Conservation (phyloP, 2,888 invertebrate species). For the Enchytraeus crypticus region DNA sequence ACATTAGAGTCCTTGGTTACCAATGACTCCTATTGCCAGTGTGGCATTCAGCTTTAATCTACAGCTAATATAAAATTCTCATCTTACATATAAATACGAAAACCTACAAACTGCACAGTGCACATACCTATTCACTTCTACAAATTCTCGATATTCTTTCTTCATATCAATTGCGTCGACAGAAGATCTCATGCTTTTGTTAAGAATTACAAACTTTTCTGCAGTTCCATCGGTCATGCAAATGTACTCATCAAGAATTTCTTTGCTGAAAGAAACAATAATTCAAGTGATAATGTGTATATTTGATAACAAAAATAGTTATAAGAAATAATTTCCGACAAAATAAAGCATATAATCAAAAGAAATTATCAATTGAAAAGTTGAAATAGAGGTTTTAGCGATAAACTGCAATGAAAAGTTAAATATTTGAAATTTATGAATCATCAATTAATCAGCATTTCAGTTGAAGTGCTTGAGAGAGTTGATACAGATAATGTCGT, state of each 20-base stretch:
- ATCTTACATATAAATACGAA: not conserved
- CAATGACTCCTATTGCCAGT: not conserved
- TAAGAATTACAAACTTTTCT: slow-evolving; percentile 70
- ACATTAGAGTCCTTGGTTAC: not conserved
- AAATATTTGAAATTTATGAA: too few species aligned
- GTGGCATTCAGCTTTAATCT: not conserved
- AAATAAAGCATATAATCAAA: not conserved
- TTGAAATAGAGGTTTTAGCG: too few species aligned
- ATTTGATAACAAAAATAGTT: not conserved
- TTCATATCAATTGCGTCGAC: slow-evolving; percentile 70
- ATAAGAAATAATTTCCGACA: not conserved
- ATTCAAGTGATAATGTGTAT: not conserved
- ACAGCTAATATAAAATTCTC: not conserved
- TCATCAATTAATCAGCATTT: too few species aligned
- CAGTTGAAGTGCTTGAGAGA: too few species aligned
- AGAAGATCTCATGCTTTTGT: slow-evolving; percentile 65
- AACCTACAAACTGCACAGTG: not conserved
- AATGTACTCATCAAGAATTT: slow-evolving; percentile 66
- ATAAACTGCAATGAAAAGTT: too few species aligned
- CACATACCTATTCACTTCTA: slow-evolving; percentile 73
- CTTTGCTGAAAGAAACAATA: slow-evolving; percentile 35
- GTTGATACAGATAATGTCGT: too few species aligned
- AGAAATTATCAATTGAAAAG: too few species aligned
- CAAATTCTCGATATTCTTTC: slow-evolving; percentile 80
- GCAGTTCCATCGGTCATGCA: slow-evolving; percentile 70